phyloP scores from a whole-genome alignment of 2,797 vertebrate species.

The Hippopotamyrus pictus region DNA sequence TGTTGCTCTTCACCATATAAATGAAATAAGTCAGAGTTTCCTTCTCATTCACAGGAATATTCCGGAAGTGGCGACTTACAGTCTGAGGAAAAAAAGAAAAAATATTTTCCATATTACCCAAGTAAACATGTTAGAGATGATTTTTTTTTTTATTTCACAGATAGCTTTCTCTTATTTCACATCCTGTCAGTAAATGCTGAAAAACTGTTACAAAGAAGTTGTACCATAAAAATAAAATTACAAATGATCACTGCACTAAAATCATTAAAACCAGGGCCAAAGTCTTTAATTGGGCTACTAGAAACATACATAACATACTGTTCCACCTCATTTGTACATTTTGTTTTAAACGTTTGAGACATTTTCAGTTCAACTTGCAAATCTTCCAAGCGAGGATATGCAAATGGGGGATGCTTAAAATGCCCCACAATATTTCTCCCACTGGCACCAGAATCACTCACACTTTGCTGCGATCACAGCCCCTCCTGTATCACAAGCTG shows the following conservation, averaged over 20 bases:
- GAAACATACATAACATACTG: neutral
- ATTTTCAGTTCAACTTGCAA: neutral
- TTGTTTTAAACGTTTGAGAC: neutral
- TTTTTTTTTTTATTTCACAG: neutral
- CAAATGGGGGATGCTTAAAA: neutral
- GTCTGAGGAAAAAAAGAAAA: conserved; percentile 61
- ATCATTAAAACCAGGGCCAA: neutral
- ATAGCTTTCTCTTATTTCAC: neutral
- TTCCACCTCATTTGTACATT: neutral
- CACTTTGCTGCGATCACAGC: neutral
- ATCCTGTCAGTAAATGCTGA: neutral
- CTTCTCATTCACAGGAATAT: conserved; percentile 96
- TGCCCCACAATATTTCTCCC: neutral
- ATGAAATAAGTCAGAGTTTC: conserved; percentile 97
- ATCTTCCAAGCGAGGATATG: neutral
- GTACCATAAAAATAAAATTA: neutral
- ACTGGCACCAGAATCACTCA: neutral
- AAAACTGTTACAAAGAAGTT: neutral
- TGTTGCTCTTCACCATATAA: conserved; percentile 98
- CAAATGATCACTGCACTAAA: neutral
- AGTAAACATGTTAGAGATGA: neutral
- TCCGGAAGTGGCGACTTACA: conserved; percentile 96
- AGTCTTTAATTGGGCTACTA: neutral
- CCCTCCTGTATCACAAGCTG: neutral
- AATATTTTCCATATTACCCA: neutral